Base-by-base conservation (phyloP, 1,140 invertebrate genomes). In the Charaxes varanes region DNA sequence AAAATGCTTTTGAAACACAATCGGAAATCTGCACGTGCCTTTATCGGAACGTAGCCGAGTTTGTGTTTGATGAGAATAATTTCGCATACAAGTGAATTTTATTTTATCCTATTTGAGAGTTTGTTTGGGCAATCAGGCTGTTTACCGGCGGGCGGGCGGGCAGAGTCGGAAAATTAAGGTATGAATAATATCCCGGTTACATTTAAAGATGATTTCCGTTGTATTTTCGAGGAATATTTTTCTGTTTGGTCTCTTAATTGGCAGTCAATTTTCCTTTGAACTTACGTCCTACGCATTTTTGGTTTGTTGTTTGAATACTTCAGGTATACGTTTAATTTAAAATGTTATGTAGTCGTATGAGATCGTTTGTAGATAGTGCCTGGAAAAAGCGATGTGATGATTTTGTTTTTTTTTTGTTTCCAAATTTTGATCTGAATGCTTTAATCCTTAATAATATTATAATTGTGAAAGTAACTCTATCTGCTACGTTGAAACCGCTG, bases 171-270 rank as follows among this genome's bases (percentile, higher is more conserved):
- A 26, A 26, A 26, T 26, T 26, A 26, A 26, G 23, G 3, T 12
- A 12, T 26, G 23, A 26, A 26, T 26, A 26, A 26, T 26, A 26
- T 26, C 13, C 23, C n/a, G 23, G 11, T 26, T 26, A 26, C 23
- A 26, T 10, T 26, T 26, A 12, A 10, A 10, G 23, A 6, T 8
- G 11, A 11, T 26, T 26, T 12, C 23, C 23, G 23, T 26, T 26
- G 23, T 12, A 12, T 26, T 26, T 26, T 12, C 2, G 4, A 1
- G 8, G 8, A 12, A 4, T 4, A 7, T 3, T 11, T 26, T 26
- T 26, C 13, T 26, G 23, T 26, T 26, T 26, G 23, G 4, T 2
- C 8, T 12, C 23, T 12, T 26, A 26, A 26, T 12, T 26, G 8
- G 13, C 1, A 12, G 23, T 7, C 11, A 26, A 26, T 12, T 5